Conservation (phyloP, 30 jellyfish, hydroid and myxozoan genomes). For the Chrysaora quinquecirrha region DNA sequence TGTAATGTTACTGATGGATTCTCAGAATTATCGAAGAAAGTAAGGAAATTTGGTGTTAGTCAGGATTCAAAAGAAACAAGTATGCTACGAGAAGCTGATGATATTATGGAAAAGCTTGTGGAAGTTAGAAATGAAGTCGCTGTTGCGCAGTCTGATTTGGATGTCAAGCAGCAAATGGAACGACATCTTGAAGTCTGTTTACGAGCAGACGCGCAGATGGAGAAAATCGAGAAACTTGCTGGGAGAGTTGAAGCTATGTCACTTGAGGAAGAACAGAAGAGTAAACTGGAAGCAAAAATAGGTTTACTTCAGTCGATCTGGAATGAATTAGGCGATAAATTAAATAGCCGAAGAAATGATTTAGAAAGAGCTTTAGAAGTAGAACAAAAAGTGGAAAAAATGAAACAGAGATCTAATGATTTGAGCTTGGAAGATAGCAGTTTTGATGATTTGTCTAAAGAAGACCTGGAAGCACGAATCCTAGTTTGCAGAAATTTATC, state of each 20-base stretch:
- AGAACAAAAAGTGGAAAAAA: conserved; percentile 1
- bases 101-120: conserved; percentile 9
- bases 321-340: conserved; percentile 24
- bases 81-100: not conserved
- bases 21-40: conserved; percentile 6
- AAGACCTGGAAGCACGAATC: too few species aligned
- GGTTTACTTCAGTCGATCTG: conserved; percentile 26
- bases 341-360: conserved; percentile 42
- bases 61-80: not conserved
- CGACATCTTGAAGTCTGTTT: conserved; percentile 49
- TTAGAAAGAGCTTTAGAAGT: conserved; percentile 42
- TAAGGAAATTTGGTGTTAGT: not conserved
- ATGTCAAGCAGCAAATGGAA: conserved; percentile 22
- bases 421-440: not conserved
- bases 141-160: not conserved
- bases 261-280: conserved; percentile 18
- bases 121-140: conserved; percentile 5
- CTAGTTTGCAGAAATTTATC: not conserved
- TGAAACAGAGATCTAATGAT: conserved; percentile 17
- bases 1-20: conserved; percentile 38
- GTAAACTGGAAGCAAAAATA: conserved; percentile 8
- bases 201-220: conserved; percentile 50
- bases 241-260: conserved; percentile 19
- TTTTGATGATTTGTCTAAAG: not conserved
- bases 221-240: conserved; percentile 26